phyloP scores from a whole-genome alignment of 92 coral and sea anemone genomes.

The Palythoa grandiflora region DNA sequence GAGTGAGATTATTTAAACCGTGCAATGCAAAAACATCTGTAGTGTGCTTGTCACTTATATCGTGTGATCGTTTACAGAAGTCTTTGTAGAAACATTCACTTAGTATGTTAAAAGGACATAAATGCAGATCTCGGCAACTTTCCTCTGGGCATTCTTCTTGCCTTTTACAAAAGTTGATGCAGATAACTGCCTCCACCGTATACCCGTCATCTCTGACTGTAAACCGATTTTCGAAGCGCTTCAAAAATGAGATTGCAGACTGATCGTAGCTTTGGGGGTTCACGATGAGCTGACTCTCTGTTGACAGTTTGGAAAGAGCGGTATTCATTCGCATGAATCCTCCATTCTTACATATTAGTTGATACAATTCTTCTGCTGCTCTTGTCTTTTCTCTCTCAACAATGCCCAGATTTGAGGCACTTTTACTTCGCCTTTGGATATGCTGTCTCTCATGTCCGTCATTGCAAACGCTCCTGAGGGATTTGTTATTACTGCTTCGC shows the following conservation, averaged over 20 bases:
- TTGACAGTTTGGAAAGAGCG: slow-evolving; percentile 19
- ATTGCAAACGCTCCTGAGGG: background rate
- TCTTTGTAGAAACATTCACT: background rate
- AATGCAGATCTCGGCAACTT: background rate
- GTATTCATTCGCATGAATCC: background rate
- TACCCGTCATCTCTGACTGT: slow-evolving; percentile 11
- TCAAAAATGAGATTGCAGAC: background rate
- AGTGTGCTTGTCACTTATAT: slow-evolving; percentile 11
- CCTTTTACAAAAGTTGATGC: background rate
- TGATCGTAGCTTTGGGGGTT: background rate
- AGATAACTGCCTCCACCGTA: background rate
- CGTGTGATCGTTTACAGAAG: slow-evolving; percentile 29
- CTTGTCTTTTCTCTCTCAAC: background rate
- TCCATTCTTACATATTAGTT: slow-evolving; percentile 14
- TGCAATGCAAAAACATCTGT: background rate
- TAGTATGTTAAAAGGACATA: slow-evolving; percentile 17
- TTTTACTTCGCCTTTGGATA: slow-evolving; percentile 7
- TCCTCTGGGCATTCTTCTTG: slow-evolving; percentile 3
- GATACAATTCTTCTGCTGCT: slow-evolving; percentile 12
- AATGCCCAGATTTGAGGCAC: background rate
- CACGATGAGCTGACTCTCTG: background rate
- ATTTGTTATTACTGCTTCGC: background rate
- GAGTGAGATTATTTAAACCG: background rate
- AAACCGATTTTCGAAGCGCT: slow-evolving; percentile 6
- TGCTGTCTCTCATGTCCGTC: background rate